Evolutionary conservation across 2,888 invertebrate species (phyloP).

Genomic region (Epistrophe grossulariae): DNA sequence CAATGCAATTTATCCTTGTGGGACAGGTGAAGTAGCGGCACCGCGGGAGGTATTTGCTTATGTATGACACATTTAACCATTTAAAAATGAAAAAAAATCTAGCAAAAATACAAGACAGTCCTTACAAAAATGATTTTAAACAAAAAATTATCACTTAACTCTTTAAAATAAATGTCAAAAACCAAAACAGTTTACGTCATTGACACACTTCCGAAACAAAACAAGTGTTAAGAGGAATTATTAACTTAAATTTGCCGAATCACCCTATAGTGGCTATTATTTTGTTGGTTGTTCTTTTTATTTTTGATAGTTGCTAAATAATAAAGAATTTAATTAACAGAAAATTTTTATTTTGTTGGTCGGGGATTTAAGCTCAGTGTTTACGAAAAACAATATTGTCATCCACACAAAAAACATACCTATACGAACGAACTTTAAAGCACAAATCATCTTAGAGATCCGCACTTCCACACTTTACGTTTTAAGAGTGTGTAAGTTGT

Average conservation of each 20-base stretch:
- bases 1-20: background rate
- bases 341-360: conserved; percentile 54
- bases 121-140: background rate
- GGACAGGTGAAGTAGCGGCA: background rate
- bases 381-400: conserved; percentile 44
- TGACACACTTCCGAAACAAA: conserved; percentile 5
- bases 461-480: background rate
- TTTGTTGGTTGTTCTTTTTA: background rate
- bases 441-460: conserved; percentile 33
- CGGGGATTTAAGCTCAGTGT: conserved; percentile 43
- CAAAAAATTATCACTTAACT: background rate
- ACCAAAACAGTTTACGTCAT: background rate
- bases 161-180: background rate
- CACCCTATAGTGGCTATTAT: background rate
- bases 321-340: background rate
- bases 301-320: background rate
- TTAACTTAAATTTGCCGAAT: background rate
- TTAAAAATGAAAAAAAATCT: background rate
- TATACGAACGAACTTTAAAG: conserved; percentile 52
- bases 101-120: background rate
- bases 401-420: conserved; percentile 60
- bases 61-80: background rate
- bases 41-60: background rate
- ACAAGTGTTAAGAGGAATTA: background rate
- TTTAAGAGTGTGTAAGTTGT: conserved; percentile 8